phyloP scores from a whole-genome alignment of 2,113 vertebrate species.

The Clarias magur region DNA sequence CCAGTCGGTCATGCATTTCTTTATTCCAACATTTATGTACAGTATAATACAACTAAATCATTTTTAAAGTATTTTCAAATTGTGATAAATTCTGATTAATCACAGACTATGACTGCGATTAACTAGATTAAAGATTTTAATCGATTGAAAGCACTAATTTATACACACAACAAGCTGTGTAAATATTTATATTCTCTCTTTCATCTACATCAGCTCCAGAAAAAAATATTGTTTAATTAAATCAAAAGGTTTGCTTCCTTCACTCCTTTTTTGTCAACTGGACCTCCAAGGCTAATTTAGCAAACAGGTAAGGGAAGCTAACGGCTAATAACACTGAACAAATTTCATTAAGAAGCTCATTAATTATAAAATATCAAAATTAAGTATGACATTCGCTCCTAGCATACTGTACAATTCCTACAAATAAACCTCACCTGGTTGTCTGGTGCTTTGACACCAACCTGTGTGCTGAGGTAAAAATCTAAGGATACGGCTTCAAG shows the following conservation, averaged over 20 bases:
- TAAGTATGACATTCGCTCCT: not conserved
- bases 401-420: not conserved
- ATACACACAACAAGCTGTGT: too few species aligned
- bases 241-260: not conserved
- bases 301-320: not conserved
- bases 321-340: not conserved
- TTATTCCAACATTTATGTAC: too few species aligned
- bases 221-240: not conserved
- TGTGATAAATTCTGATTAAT: too few species aligned
- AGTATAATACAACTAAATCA: too few species aligned
- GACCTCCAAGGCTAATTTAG: not conserved
- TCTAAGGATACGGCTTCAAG: not conserved
- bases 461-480: conserved; percentile 7
- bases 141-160: too few species aligned
- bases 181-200: not conserved
- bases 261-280: not conserved
- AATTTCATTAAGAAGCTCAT: not conserved
- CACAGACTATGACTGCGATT: too few species aligned
- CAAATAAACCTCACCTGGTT: not conserved
- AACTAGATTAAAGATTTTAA: too few species aligned
- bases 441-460: not conserved
- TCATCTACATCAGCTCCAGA: not conserved
- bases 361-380: not conserved
- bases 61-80: too few species aligned
- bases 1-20: too few species aligned